Evolutionary conservation across 2,888 invertebrate species (phyloP).

Genomic region (Liopterus haemorrhoidalis): DNA sequence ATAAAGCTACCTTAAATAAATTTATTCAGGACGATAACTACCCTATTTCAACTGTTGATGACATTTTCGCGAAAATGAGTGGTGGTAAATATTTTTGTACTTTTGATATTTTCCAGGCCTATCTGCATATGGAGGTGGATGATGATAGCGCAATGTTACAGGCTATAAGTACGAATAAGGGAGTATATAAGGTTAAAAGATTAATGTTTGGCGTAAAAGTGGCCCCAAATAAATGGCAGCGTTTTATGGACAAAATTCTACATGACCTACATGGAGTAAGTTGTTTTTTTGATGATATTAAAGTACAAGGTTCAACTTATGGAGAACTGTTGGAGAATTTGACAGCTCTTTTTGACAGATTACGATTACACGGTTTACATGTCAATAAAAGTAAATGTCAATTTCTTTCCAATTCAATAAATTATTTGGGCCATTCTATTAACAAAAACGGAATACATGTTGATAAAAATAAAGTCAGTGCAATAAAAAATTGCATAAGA

Average conservation of each 20-base stretch:
- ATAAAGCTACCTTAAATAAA: constrained; percentile 14
- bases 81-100: constrained; percentile 28
- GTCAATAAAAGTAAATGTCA: constrained; percentile 27
- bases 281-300: constrained; percentile 38
- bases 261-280: constrained; percentile 32
- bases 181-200: constrained; percentile 35
- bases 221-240: constrained; percentile 35
- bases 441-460: constrained; percentile 12
- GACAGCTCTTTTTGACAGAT: constrained; percentile 5
- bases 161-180: constrained; percentile 34
- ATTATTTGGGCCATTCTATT: constrained; percentile 28
- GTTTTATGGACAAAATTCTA: constrained; percentile 36
- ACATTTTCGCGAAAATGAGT: constrained; percentile 28
- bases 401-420: constrained; percentile 27
- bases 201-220: constrained; percentile 36
- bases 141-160: constrained; percentile 23
- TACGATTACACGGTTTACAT: constrained; percentile 12
- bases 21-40: constrained; percentile 19
- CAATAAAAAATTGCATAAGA: constrained; percentile 6
- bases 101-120: constrained; percentile 28
- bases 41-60: constrained; percentile 36
- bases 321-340: constrained; percentile 20
- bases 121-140: constrained; percentile 28
- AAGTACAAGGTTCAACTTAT: constrained; percentile 28
- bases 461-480: constrained; percentile 16